Conservation (phyloP, 2,888 invertebrate genomes). For the Dasysyrphus albostriatus region DNA sequence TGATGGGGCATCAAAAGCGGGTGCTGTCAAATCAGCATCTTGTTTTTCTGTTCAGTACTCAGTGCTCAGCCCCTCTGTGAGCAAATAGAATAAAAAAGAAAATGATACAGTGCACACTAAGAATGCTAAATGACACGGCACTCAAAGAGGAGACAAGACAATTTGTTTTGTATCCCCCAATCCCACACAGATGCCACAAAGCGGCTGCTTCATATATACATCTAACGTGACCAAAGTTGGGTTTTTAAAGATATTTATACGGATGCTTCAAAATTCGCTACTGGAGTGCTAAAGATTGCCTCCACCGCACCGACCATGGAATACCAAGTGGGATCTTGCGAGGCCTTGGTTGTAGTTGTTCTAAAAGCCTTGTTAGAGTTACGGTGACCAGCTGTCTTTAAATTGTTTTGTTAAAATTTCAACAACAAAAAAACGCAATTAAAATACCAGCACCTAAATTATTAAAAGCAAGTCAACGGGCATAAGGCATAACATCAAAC, state of each 20-base stretch:
- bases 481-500: no score
- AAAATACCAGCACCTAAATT: no score
- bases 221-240: constrained; percentile 62
- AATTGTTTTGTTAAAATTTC: no score
- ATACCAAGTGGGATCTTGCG: constrained; percentile 35
- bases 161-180: constrained; percentile 46
- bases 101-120: constrained; percentile 52
- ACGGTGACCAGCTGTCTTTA: background rate
- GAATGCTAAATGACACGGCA: constrained; percentile 55
- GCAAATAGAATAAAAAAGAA: constrained; percentile 49
- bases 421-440: no score
- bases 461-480: no score
- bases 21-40: constrained; percentile 62
- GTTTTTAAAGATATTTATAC: constrained; percentile 32
- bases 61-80: constrained; percentile 38
- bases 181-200: constrained; percentile 31
- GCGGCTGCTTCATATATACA: background rate
- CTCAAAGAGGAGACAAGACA: constrained; percentile 46
- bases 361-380: constrained; percentile 9
- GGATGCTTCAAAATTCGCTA: constrained; percentile 42
- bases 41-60: background rate
- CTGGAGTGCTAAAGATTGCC: constrained; percentile 49
- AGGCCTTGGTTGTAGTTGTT: constrained; percentile 17
- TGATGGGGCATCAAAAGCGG: constrained; percentile 60
- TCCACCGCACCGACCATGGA: constrained; percentile 18